Conservation (phyloP, 2,113 vertebrate genomes). For the Piaya cayana region DNA sequence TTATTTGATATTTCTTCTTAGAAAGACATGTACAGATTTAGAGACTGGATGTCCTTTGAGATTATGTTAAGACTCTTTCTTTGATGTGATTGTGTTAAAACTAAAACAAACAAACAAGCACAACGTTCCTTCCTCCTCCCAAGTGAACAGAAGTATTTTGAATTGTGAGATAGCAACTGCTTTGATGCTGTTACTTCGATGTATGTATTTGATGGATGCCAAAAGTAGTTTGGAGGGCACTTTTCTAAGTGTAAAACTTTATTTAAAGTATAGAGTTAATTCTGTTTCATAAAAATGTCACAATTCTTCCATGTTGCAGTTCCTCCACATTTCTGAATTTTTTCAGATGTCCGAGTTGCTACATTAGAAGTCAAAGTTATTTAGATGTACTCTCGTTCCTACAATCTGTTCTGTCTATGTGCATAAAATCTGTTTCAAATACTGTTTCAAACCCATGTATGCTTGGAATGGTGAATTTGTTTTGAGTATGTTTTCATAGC, state of each 20-base stretch:
- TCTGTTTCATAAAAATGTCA: background rate
- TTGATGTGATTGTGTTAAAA: background rate
- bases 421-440: background rate
- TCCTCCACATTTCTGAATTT: background rate
- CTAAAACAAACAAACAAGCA: background rate
- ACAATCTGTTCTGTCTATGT: background rate
- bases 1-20: background rate
- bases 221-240: background rate
- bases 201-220: background rate
- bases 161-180: background rate
- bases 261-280: background rate
- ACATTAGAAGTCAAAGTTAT: background rate
- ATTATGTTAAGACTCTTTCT: background rate
- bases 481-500: background rate
- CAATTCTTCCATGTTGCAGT: background rate
- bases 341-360: background rate
- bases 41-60: background rate
- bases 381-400: constrained; percentile 1
- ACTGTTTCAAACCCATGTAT: background rate
- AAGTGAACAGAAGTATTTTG: background rate
- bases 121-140: too few species aligned
- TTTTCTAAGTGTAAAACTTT: background rate
- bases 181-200: background rate
- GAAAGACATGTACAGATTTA: background rate
- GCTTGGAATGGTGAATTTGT: background rate